Evolutionary conservation across 2,888 invertebrate species (phyloP), one percentile per base, ranked within the genome.

Genomic region (Oscheius sp.): DNA sequence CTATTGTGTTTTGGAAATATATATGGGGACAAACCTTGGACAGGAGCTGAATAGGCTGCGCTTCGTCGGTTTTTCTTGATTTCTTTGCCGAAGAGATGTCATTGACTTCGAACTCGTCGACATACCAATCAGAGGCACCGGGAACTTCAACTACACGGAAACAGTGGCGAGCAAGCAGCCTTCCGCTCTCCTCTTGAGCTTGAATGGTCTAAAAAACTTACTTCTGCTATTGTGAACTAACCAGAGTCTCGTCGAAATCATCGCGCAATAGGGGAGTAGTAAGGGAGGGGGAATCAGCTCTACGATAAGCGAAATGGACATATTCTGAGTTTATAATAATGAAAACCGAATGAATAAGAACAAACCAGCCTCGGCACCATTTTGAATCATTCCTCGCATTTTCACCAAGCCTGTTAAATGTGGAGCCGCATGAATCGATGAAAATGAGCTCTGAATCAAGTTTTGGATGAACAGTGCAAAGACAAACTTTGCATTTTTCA

Each of bases 231-330:
- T 11, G 13, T 10, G 13, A 37, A 47, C 10, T 48, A 42, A 35
- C 57, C 9, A 33, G 7, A 21, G 55, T 48, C 11, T 50, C 42
- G 29, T 42, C 65, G 35, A 65, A 73, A 35, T 51, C 57, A 21
- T 73, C 73, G n/a, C 73, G 29, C 13, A 63, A 55, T 5, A 73
- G 47, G n/a, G 63, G 65, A 1, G 73, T 73, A 10, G 65, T 60
- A 32, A 11, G 35, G n/a, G 37, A 35, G 7, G 42, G 21, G 2
- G 29, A 33, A 47, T 65, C 65, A n/a, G 32, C 50, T 32, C 37
- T 73, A 21, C 32, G 21, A 50, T 47, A 73, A 9, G 53, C 11
- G 33, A 65, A 35, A 29, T 57, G 51, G 7, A 63, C 37, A 57
- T 51, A 73, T 35, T 73, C 73, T 73, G 37, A 57, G 7, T 21